Evolutionary conservation across 2,113 vertebrate species (phyloP), one percentile per base, ranked within the genome.

Genomic region (Gobius niger): DNA sequence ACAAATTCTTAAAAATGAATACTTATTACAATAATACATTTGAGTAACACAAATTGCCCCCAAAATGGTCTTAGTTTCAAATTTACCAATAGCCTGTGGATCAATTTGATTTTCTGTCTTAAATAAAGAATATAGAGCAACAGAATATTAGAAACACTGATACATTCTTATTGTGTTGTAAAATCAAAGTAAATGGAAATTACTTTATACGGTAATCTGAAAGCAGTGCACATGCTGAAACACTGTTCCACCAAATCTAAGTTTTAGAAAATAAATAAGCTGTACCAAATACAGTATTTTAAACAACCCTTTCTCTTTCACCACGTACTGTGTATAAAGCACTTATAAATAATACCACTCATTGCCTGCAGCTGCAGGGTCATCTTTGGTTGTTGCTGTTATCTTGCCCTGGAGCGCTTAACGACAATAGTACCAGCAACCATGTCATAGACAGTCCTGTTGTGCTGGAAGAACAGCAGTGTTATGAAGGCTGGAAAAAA

Each of bases 401-500:
- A 98, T 96, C 98, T 96, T 53, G 86, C 83, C 78, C 94, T 89
- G 5, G 93, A 93, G 82, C 96, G 95, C 88, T 95, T 98, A 79
- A 99, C 97, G 84, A 99, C 97, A 81, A 99, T 98, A 64, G 98
- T 99, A 71, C 97, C 96, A 44, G 98, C 98, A 75, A 98, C 97
- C 76, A 99, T 98, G 71, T 99, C 98, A 16, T 99, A 99, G 47
- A 97, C 97, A 91, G 98, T 98, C 92, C 98, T 93, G 90, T 99
- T 99, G 82, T 99, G 98, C 84, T 99, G 98, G 88, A 98, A 99
- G 90, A 99, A 99, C 70, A 99, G 94, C 72, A 98, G 91, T 0
- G 98, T 99, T 90, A 99, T 96, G 86, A 99, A 99, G 0, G 97
- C 98, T 41, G 98, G 98, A 83, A 99, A 99, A 87, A 99, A 99